Percentiles rank a stretch among this genome's conserved stretches.
phyloP scores from a whole-genome alignment of 2,113 vertebrate species.

The Scatophagus argus region DNA sequence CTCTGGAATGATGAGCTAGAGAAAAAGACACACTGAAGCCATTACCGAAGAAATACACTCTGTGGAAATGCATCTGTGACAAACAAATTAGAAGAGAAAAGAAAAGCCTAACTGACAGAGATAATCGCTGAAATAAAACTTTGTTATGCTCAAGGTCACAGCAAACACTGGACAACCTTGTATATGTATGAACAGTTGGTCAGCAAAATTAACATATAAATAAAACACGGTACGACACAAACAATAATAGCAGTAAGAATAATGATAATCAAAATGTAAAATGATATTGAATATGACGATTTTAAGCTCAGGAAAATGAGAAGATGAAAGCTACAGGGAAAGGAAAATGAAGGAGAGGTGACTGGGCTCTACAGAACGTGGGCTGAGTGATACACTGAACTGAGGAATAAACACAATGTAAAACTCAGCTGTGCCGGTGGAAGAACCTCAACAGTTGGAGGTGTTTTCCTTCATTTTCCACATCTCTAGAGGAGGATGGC shows the following conservation, averaged over 20 bases:
- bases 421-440: conserved; percentile 16
- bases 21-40: too few species aligned
- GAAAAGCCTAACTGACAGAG: background rate
- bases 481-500: conserved; percentile 34
- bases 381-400: conserved; percentile 15
- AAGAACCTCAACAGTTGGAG: conserved; percentile 15
- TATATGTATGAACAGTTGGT: background rate
- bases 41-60: too few species aligned
- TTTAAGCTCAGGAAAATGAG: background rate
- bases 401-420: conserved; percentile 5
- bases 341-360: background rate
- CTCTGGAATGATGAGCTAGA: background rate
- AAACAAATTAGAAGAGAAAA: too few species aligned
- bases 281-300: background rate
- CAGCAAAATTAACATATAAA: background rate
- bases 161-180: background rate
- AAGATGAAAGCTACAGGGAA: conserved; percentile 3
- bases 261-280: conserved; percentile 1
- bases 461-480: conserved; percentile 19
- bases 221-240: background rate
- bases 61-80: too few species aligned
- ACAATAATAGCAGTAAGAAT: too few species aligned
- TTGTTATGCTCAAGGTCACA: background rate
- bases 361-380: background rate
- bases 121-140: background rate